These are phyloP conservation scores for Gastracanthus pulcherrimus DNA, from an alignment of 2,888 invertebrate genomes.

Conservation along the genomic window DNA sequence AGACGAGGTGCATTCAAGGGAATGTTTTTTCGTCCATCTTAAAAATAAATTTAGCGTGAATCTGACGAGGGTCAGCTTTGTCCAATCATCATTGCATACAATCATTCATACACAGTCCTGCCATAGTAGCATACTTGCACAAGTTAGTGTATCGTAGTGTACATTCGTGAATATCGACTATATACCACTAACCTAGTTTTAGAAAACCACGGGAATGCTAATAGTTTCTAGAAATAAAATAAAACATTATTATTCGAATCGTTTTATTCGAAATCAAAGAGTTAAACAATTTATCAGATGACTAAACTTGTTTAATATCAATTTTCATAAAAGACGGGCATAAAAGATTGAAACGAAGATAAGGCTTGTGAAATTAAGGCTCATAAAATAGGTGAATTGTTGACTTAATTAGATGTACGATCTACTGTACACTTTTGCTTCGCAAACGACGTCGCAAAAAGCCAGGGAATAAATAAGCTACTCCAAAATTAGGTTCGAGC, in stretches of 20 bases:
- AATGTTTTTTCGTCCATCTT: background rate
- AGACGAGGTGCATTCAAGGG: background rate
- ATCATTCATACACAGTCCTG: too few species aligned
- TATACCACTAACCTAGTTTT: slow-evolving; percentile 34
- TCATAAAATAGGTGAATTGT: too few species aligned
- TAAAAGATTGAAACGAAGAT: too few species aligned
- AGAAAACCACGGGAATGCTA: slow-evolving; percentile 10
- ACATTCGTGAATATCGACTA: slow-evolving; percentile 33
- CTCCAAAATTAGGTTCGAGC: too few species aligned
- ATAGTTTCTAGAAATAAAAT: background rate
- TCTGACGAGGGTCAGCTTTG: background rate
- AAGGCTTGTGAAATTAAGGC: too few species aligned
- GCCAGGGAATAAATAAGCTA: too few species aligned
- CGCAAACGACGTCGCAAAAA: too few species aligned
- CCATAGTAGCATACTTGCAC: background rate
- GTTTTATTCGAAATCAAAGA: background rate
- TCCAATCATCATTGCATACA: slow-evolving; percentile 23
- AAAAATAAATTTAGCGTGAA: slow-evolving; percentile 19
- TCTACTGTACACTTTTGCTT: too few species aligned
- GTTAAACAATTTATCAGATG: background rate
- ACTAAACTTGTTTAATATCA: background rate
- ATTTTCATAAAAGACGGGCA: background rate
- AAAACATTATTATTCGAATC: background rate
- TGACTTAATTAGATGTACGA: background rate
- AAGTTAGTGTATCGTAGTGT: background rate